A percentile compares a stretch with the other conserved stretches of the same genome.
Conservation (phyloP, 2,888 invertebrate species). For the Brachyptera risi region DNA sequence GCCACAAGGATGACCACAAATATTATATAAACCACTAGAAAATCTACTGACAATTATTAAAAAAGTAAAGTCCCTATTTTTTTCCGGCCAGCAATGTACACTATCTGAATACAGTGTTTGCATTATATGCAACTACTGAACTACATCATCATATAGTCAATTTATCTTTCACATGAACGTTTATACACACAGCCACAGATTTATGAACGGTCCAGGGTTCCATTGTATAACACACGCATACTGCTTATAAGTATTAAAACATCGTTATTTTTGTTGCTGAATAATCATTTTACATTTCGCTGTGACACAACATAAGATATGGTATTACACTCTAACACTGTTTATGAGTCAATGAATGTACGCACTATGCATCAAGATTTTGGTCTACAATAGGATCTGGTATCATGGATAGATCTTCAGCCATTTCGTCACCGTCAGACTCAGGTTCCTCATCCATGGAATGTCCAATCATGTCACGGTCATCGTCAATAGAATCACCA, state of each 20-base stretch:
- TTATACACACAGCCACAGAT: too few species aligned
- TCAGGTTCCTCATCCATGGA: slow-evolving; percentile 24
- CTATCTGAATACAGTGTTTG: slow-evolving; percentile 6
- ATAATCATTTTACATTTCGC: too few species aligned
- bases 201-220: too few species aligned
- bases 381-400: slow-evolving; percentile 30
- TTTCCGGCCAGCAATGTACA: background rate
- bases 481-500: slow-evolving; percentile 28
- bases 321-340: background rate
- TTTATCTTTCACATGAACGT: too few species aligned
- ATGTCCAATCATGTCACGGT: slow-evolving; percentile 23
- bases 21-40: background rate
- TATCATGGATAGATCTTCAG: slow-evolving; percentile 34
- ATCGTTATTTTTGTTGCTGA: too few species aligned
- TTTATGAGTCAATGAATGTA: too few species aligned
- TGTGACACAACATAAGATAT: too few species aligned
- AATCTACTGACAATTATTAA: background rate
- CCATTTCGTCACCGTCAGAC: slow-evolving; percentile 33
- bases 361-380: slow-evolving; percentile 33
- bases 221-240: too few species aligned
- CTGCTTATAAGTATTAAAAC: too few species aligned
- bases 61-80: background rate
- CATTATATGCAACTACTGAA: background rate
- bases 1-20: too few species aligned
- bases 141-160: background rate